Conservation (phyloP, 2,888 invertebrate genomes). For the Ernsta delagoae region DNA sequence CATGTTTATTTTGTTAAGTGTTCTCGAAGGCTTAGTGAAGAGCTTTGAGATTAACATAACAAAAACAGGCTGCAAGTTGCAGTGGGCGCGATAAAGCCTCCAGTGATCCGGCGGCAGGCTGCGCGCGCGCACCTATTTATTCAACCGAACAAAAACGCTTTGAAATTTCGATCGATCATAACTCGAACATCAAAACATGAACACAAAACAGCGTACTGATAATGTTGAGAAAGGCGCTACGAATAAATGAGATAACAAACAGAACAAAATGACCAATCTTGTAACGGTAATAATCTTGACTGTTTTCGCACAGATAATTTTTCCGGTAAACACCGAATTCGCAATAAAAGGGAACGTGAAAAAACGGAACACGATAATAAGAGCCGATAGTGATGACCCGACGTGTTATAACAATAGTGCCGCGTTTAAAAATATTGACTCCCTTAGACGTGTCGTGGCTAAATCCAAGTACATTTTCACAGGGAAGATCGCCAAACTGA, state of each 20-base stretch:
- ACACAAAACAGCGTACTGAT: constrained; percentile 31
- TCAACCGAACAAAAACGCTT: constrained; percentile 21
- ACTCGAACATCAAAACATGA: constrained; percentile 13
- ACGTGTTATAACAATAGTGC: constrained; percentile 70
- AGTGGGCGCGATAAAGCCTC: constrained; percentile 72
- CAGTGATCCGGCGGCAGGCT: constrained; percentile 74
- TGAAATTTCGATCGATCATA: constrained; percentile 15
- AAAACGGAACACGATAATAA: constrained; percentile 77
- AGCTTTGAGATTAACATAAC: constrained; percentile 71
- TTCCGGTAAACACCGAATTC: constrained; percentile 61
- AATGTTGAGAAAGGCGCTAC: constrained; percentile 21
- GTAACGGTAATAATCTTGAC: constrained; percentile 41
- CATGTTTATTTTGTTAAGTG: constrained; percentile 55
- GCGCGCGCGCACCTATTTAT: constrained; percentile 66
- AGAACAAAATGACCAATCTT: constrained; percentile 60
- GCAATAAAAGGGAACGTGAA: constrained; percentile 73
- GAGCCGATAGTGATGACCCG: constrained; percentile 65
- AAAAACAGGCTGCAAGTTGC: constrained; percentile 73
- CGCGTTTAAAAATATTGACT: constrained; percentile 73
- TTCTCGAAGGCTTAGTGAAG: constrained; percentile 68
- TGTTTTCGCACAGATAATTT: constrained; percentile 50
- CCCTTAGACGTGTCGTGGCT: constrained; percentile 67
- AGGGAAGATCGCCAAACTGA: constrained; percentile 77
- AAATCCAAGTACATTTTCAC: constrained; percentile 79
- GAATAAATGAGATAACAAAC: constrained; percentile 35